A percentile compares a stretch with the other conserved stretches of the same genome.
These are phyloP conservation scores for Florisuga fusca DNA, from an alignment of 2,797 vertebrate species.

Conservation along the genomic window DNA sequence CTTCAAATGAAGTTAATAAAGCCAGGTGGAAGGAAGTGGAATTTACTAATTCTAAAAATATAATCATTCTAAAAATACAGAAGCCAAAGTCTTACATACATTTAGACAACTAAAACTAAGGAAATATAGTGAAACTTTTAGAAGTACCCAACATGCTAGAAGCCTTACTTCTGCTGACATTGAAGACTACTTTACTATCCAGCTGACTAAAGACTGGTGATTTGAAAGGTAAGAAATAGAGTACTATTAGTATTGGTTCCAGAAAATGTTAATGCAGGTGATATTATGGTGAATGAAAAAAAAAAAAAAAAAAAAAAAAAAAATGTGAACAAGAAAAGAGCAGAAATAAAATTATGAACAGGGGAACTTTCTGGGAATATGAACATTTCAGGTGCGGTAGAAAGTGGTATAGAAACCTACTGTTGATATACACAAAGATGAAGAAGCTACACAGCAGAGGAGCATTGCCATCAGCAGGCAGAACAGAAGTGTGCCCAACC, in stretches of 20 bases:
- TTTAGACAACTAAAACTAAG: background rate
- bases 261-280: constrained; percentile 17
- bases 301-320: too few relatives aligned
- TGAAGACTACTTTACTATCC: background rate
- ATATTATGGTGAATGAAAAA: background rate
- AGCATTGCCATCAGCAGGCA: background rate
- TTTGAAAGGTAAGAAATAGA: background rate
- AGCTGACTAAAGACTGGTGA: background rate
- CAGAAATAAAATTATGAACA: background rate
- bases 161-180: background rate
- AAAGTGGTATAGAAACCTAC: background rate
- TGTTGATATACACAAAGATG: background rate
- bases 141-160: background rate
- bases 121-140: background rate
- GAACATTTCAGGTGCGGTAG: background rate
- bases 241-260: background rate
- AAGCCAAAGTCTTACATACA: background rate
- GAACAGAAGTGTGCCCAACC: background rate
- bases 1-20: background rate
- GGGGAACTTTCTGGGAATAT: background rate
- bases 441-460: background rate
- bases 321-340: background rate
- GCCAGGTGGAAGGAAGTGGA: background rate
- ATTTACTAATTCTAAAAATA: background rate
- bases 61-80: background rate